Evolutionary conservation across 1,140 invertebrate genomes (phyloP), one percentile per base, ranked within the genome.

Genomic region (Chironomus tepperi): DNA sequence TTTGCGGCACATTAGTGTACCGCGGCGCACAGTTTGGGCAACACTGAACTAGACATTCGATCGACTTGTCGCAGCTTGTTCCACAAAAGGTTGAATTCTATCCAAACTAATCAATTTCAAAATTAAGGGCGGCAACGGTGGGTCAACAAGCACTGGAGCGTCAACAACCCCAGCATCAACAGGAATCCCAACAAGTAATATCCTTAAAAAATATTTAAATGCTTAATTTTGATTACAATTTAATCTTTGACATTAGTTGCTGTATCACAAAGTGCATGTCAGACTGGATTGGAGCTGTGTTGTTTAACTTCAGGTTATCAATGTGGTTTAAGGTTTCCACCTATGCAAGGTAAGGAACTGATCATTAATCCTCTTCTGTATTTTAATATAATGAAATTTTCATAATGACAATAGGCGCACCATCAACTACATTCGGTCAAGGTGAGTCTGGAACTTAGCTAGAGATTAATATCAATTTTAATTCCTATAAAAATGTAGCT

Each of bases 381-480:
- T n/a, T n/a, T n/a, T n/a, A n/a, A n/a, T n/a, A n/a, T n/a, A n/a
- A n/a, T n/a, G n/a, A n/a, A n/a, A 73, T 78, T 5, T 10, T 77
- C 0, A 1, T 75, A 8, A 77, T 79, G 0, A 76, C 73, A 67
- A 42, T 78, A 5, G 80, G 79, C 3, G 81, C 81, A 12, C 77
- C 76, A 72, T 82, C 77, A 21, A 79, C 80, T 1, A 79, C 78
- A 5, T 82, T 5, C 5, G 79, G 78, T 80, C 80, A 0, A 81
- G 81, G 82, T 80, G 82, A n/a, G n/a, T n/a, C n/a, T n/a, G n/a
- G n/a, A 34, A 34, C 24, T 34, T 34, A 34, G n/a, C n/a, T n/a
- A n/a, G n/a, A n/a, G n/a, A n/a, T n/a, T 5, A 34, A 85, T 84
- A 1, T 57, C n/a, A 12, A 81, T 96, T 78, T 95, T 95, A 80